Base-by-base conservation (phyloP, 2,888 invertebrate genomes). In the Apantesis nais region DNA sequence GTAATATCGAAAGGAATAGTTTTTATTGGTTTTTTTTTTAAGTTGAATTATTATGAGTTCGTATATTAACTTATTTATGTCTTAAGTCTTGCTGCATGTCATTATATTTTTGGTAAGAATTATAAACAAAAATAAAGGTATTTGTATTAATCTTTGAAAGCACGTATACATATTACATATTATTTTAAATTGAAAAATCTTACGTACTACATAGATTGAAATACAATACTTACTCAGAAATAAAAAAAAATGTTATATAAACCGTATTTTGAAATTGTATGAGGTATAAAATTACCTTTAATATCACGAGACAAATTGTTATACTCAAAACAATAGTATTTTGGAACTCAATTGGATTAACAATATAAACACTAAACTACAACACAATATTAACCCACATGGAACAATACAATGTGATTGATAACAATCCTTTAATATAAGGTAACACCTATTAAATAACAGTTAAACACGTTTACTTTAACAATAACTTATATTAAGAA, bases 391-490 rank as follows among this genome's bases (percentile, higher is more conserved):
- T 86, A 82, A 19, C 78, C 78, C 71, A 79, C 58, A 29, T 69
- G 68, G 72, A 83, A 89, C 88, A 87, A 86, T 85, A 82, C 74
- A 78, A 82, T 83, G 70, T 88, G 88, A 89, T 86, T 88, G 89
- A 85, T 88, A 83, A 83, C 73, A 80, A 77, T 76, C 83, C 82
- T 76, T 73, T 75, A 70, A 67, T 68, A 77, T 73, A 81, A 74
- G 75, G 74, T 74, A 69, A 74, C 70, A 37, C 12, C 25, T 60
- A 25, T 48, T 48, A 63, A 39, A 48, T 25, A 9, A 61, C 61
- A 34, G 52, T 52, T 11, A 52, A 52, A 9, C 1, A 52, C 22
- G 3, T n/a, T 52, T n/a, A 22, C 12, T 44, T n/a, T n/a, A 8
- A 48, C 8, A 19, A 22, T 44, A 19, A 7, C 19, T 5, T 44